A percentile compares a stretch with the other conserved stretches of the same genome.
Conservation (phyloP, 2,888 invertebrate species). For the Ornithoptera priamus region DNA sequence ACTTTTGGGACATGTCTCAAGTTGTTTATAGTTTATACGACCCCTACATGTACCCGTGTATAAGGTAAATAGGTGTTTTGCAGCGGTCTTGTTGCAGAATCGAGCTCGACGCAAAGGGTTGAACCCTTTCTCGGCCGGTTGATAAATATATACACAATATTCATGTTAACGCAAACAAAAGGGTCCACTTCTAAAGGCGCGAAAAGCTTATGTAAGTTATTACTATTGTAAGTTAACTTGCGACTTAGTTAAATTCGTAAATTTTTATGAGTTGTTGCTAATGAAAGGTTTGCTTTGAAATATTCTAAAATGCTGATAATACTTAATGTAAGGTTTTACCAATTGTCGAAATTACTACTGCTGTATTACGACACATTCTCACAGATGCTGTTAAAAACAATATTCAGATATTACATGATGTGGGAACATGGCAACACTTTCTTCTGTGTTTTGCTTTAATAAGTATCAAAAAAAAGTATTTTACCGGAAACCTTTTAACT, state of each 20-base stretch:
- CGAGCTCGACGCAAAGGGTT: conserved; percentile 63
- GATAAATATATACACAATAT: conserved; percentile 28
- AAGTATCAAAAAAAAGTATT: too few relatives aligned
- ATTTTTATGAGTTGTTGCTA: neutral
- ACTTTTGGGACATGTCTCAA: conserved; percentile 14
- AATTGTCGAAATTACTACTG: too few relatives aligned
- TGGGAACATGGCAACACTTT: too few relatives aligned
- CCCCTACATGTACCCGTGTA: conserved; percentile 16
- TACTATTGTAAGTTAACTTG: neutral
- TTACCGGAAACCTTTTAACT: too few relatives aligned
- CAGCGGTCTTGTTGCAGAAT: conserved; percentile 56
- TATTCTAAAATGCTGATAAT: too few relatives aligned
- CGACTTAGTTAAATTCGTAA: neutral
- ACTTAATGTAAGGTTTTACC: too few relatives aligned
- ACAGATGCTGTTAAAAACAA: too few relatives aligned
- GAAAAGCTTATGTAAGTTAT: conserved; percentile 9
- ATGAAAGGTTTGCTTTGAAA: neutral
- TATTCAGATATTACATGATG: too few relatives aligned
- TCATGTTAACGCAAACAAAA: conserved; percentile 16
- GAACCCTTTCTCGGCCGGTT: conserved; percentile 50
- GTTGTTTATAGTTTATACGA: neutral
- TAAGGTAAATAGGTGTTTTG: conserved; percentile 49
- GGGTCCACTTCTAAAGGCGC: conserved; percentile 2
- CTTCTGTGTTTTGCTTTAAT: too few relatives aligned
- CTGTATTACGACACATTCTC: too few relatives aligned